Base-by-base conservation (phyloP, 2,888 invertebrate species). In the Phymatocera aterrima region DNA sequence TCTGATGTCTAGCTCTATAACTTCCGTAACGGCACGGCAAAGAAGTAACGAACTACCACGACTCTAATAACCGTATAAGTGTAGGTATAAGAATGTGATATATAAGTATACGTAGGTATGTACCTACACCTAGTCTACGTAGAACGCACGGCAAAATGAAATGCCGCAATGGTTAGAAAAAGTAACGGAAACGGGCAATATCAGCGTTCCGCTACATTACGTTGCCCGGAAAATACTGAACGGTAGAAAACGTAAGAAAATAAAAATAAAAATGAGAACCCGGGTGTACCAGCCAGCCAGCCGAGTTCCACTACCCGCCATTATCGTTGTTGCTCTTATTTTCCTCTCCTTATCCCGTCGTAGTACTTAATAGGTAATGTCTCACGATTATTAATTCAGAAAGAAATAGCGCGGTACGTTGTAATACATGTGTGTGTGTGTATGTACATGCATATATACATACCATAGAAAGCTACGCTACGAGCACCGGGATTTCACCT, bases 331-430 rank as follows among this genome's bases (percentile, higher is more conserved):
- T 64, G 61, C 37, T 31, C 37, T 64, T 64, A 34, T 64, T 31
- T 34, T 37, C 21, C 5, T 21, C 15, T n/a, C n/a, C n/a, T 37
- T 18, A 64, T 64, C 15, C 61, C 61, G 61, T 10, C 21, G n/a
- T 34, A n/a, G n/a, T 21, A 64, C 37, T n/a, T n/a, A n/a, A n/a
- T n/a, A n/a, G n/a, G n/a, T n/a, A 64, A 64, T 31, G 8, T 64
- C 37, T 64, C 37, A 64, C 61, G 37, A 24, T 64, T 64, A 64
- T 64, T 64, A 64, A 64, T 64, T 64, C 61, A 64, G 12, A 64
- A 37, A 64, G 18, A 18, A 64, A 24, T 24, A 57, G n/a, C n/a
- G n/a, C n/a, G n/a, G n/a, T n/a, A n/a, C n/a, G n/a, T n/a, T n/a
- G n/a, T n/a, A n/a, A n/a, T n/a, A n/a, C n/a, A n/a, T n/a, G n/a